phyloP scores from a whole-genome alignment of 2,888 invertebrate genomes.

The Caenorhabditis sp. region DNA sequence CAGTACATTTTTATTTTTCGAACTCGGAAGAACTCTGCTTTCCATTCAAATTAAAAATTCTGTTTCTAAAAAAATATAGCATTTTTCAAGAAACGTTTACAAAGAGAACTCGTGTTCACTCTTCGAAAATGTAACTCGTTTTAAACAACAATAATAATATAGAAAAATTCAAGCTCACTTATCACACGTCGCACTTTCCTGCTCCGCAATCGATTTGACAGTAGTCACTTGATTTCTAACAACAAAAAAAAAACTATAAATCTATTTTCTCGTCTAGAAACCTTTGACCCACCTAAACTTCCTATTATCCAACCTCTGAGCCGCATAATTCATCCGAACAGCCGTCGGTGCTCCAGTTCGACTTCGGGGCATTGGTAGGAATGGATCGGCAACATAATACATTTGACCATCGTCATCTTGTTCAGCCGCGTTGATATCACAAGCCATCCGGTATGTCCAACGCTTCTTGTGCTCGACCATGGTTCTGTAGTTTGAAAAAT shows the following conservation, averaged over 20 bases:
- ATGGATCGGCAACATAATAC: conserved; percentile 31
- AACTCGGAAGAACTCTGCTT: too few relatives aligned
- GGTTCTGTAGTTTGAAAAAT: conserved; percentile 28
- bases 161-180: conserved; percentile 3
- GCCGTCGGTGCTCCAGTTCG: conserved; percentile 8
- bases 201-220: conserved; percentile 6
- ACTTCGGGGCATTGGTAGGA: conserved; percentile 24
- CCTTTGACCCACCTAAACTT: conserved; percentile 13
- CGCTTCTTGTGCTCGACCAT: conserved; percentile 29
- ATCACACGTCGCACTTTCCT: conserved; percentile 28
- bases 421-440: conserved; percentile 33
- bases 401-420: conserved; percentile 23
- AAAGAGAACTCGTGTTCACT: too few relatives aligned
- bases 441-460: conserved; percentile 35
- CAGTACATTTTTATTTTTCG: too few relatives aligned
- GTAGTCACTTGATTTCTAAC: conserved; percentile 11
- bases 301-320: conserved; percentile 28
- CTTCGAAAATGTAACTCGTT: too few relatives aligned
- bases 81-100: too few relatives aligned
- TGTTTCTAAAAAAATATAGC: too few relatives aligned
- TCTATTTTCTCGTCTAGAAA: too few relatives aligned
- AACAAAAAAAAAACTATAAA: too few relatives aligned
- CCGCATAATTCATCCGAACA: conserved; percentile 34
- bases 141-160: background rate
- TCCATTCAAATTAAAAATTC: too few relatives aligned